Evolutionary conservation across 2,797 vertebrate species (phyloP).

Genomic region (Enteromius thamalakanensis): DNA sequence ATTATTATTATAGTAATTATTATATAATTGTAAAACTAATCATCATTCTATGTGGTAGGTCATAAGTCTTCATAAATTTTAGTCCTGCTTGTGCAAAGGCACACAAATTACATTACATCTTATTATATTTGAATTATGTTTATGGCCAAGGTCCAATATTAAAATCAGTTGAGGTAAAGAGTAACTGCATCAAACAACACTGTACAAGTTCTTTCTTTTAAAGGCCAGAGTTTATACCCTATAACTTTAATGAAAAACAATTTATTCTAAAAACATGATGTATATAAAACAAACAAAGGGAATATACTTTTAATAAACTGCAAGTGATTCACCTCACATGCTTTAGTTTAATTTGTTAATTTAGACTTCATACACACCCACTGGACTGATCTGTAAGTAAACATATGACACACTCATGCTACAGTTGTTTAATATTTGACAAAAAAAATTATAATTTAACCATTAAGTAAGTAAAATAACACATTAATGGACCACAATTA

Average conservation of each 20-base stretch:
- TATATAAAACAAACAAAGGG: no score
- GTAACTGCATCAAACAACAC: background rate
- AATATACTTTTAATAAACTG: background rate
- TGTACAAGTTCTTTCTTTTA: background rate
- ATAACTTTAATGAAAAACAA: background rate
- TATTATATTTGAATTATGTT: background rate
- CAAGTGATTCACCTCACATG: background rate
- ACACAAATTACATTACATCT: background rate
- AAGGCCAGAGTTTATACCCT: background rate
- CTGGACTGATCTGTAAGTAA: constrained; percentile 15
- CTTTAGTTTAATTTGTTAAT: background rate
- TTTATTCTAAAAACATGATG: background rate
- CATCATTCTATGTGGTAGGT: background rate
- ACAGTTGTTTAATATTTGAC: constrained; percentile 6
- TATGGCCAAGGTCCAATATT: constrained; percentile 3
- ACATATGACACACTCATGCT: constrained; percentile 23
- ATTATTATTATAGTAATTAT: no score
- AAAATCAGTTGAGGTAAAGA: constrained; percentile 13
- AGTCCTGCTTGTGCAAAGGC: background rate
- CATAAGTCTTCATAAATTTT: background rate
- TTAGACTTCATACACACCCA: background rate
- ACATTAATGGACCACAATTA: constrained; percentile 12
- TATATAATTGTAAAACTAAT: no score
- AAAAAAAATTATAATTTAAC: background rate
- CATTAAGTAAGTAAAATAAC: constrained; percentile 18